Evolutionary conservation across 2,113 vertebrate genomes (phyloP), one percentile per base, ranked within the genome.

Genomic region (Oncorhynchus kisutch): DNA sequence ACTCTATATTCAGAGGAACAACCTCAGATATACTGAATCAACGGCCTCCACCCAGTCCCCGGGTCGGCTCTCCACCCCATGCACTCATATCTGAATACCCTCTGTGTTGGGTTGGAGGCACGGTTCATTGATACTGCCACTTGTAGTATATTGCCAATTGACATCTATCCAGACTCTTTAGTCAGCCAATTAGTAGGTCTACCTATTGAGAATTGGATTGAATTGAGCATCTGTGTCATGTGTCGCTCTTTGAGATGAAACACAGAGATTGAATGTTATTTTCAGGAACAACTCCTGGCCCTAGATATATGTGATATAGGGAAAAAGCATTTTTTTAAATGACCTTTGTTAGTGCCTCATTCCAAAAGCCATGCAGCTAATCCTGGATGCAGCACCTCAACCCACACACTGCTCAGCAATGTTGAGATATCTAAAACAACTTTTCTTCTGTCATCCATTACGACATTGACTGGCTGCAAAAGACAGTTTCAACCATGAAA

Each of bases 11-110:
- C 57, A 22, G 66, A 75, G 65, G 67, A 78, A 73, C 86, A 3
- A 49, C 84, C 77, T 88, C 81, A 79, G 85, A 84, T 85, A 81
- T 80, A 72, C 75, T 82, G 76, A 89, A 88, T 89, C 87, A 84
- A 87, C 85, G 77, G 80, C 85, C 76, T 86, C 79, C 83, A 77
- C 86, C 85, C 84, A 88, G 88, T 71, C 59, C 72, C n/a, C 66
- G 69, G 4, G 2, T 29, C 24, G 27, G 29, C 66, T 81, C 59
- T 81, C 88, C 87, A 78, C 90, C 83, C 75, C 85, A 27, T 67
- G 65, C 81, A 70, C 79, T 87, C 78, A 78, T 77, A 85, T 81
- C 74, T 72, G 80, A 78, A 78, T 60, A 71, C 59, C 7, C 62
- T 2, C 68, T 70, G 57, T 22, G 7, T 76, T 13, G 76, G 80